A percentile compares a stretch with the other conserved stretches of the same genome.
Evolutionary conservation across 2,888 invertebrate species (phyloP).

Genomic region (Bombyx huttoni): DNA sequence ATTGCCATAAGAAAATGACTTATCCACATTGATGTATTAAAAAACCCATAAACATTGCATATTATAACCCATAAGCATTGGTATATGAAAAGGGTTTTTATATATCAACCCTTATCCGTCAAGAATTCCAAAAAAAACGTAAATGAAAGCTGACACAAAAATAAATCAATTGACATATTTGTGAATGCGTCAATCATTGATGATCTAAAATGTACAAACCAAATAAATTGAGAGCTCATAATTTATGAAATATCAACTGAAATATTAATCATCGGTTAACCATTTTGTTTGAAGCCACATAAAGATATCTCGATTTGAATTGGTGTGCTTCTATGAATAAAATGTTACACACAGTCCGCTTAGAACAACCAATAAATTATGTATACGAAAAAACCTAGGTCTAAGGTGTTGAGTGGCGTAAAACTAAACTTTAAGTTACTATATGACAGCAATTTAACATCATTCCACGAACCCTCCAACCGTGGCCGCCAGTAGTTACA

Average conservation of each 20-base stretch:
- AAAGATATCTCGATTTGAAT: conserved; percentile 14
- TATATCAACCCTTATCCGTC: too few relatives aligned
- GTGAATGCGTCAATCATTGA: neutral
- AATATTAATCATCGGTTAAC: conserved; percentile 13
- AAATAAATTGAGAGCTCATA: neutral
- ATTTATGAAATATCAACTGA: conserved; percentile 10
- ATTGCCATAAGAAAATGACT: too few relatives aligned
- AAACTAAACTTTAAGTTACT: too few relatives aligned
- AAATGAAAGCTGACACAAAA: neutral
- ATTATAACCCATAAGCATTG: too few relatives aligned
- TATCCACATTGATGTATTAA: too few relatives aligned
- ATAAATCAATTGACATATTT: neutral
- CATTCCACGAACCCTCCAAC: too few relatives aligned
- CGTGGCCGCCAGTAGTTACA: too few relatives aligned
- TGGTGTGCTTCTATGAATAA: conserved; percentile 15
- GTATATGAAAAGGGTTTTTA: too few relatives aligned
- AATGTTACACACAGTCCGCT: conserved; percentile 5
- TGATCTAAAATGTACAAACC: neutral
- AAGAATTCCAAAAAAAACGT: too few relatives aligned
- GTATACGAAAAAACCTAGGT: neutral
- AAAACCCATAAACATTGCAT: too few relatives aligned
- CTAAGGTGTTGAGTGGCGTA: too few relatives aligned
- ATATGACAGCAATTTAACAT: too few relatives aligned
- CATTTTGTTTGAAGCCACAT: conserved; percentile 11
- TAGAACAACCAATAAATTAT: neutral